phyloP scores from a whole-genome alignment of 1,140 invertebrate species.

The Heliconius eleuchia region DNA sequence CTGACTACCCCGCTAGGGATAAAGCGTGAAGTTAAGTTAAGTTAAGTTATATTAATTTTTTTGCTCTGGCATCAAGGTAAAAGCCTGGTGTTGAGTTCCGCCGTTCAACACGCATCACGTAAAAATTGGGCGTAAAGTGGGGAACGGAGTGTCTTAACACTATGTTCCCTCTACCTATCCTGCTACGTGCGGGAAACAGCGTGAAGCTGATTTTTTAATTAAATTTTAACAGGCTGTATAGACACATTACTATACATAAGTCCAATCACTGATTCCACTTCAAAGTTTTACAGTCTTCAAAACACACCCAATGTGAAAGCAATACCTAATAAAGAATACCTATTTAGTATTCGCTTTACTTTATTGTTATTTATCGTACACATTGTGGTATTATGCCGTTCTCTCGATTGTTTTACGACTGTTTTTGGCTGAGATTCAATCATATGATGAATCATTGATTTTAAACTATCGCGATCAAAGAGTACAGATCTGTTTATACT shows the following conservation, averaged over 20 bases:
- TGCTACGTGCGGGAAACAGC: no score
- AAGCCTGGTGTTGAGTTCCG: no score
- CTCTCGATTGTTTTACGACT: slow-evolving; percentile 35
- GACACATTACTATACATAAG: not conserved
- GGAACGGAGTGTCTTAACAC: no score
- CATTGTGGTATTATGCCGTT: slow-evolving; percentile 29
- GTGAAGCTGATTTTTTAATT: not conserved
- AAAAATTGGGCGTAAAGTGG: no score
- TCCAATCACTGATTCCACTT: slow-evolving; percentile 29
- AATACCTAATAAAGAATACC: no score
- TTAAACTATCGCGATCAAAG: slow-evolving; percentile 27
- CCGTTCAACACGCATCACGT: no score
- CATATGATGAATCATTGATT: slow-evolving; percentile 35
- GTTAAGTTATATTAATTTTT: no score
- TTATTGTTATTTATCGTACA: slow-evolving; percentile 41
- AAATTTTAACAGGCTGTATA: not conserved
- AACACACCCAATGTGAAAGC: slow-evolving; percentile 39
- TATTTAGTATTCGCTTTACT: slow-evolving; percentile 25
- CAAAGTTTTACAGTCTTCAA: slow-evolving; percentile 37
- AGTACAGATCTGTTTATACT: not conserved
- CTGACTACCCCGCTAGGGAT: no score
- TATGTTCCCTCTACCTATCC: no score
- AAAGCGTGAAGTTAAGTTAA: no score
- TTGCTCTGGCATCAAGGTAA: no score
- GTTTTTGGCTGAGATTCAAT: slow-evolving; percentile 39